Conservation (phyloP, 2,113 vertebrate species). For the Planiliza haematocheilus region DNA sequence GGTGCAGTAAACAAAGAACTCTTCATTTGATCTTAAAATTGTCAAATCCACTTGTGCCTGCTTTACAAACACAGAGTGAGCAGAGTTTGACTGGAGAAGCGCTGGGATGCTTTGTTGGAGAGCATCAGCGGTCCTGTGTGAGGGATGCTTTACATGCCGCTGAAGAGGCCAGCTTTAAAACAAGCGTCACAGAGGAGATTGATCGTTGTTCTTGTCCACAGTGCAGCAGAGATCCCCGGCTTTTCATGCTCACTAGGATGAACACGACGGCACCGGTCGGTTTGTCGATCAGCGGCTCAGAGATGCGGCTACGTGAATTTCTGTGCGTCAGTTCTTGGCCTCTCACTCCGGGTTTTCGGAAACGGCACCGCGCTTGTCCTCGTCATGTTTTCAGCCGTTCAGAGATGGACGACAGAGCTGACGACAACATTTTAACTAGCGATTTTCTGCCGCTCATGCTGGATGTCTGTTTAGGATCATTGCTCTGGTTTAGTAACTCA, state of each 20-base stretch:
- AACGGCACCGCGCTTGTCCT: background rate
- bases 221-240: background rate
- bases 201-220: slow-evolving; percentile 11
- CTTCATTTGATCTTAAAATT: slow-evolving; percentile 49
- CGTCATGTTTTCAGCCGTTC: slow-evolving; percentile 1
- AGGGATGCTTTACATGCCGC: slow-evolving; percentile 35
- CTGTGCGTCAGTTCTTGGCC: background rate
- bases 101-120: slow-evolving; percentile 26
- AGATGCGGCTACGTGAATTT: background rate
- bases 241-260: background rate
- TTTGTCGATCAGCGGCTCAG: background rate
- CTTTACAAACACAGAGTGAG: slow-evolving; percentile 32
- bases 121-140: slow-evolving; percentile 31
- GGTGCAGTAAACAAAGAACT: slow-evolving; percentile 31
- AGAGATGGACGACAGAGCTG: background rate
- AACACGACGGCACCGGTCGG: background rate
- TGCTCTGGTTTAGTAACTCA: background rate
- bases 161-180: slow-evolving; percentile 39
- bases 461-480: background rate
- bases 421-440: background rate
- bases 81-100: slow-evolving; percentile 32
- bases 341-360: background rate
- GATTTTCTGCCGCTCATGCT: background rate
- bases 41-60: slow-evolving; percentile 28
- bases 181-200: slow-evolving; percentile 11